Evolutionary conservation across 2,888 invertebrate species (phyloP).

Genomic region (Tenthredo mesomela): DNA sequence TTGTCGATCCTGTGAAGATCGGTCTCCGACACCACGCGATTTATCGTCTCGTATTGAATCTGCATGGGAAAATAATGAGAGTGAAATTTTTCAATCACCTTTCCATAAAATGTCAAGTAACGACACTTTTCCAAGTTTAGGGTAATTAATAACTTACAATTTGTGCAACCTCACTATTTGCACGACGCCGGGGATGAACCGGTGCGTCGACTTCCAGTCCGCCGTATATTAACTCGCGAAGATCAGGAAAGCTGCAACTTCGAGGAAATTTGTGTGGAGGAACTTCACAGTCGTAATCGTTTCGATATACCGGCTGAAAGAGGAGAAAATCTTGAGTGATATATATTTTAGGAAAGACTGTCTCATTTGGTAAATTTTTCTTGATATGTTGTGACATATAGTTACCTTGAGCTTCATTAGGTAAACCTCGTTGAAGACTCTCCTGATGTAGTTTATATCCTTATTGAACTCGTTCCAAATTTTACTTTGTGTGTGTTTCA

Average conservation of each 20-base stretch:
- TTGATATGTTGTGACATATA: background rate
- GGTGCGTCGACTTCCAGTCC: slow-evolving; percentile 65
- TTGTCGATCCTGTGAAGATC: slow-evolving; percentile 89
- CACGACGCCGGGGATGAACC: slow-evolving; percentile 72
- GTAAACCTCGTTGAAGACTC: slow-evolving; percentile 90
- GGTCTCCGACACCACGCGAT: slow-evolving; percentile 87
- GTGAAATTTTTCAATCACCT: background rate
- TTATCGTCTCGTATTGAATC: slow-evolving; percentile 74
- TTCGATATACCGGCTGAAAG: slow-evolving; percentile 87
- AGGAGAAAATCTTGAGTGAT: slow-evolving; percentile 41
- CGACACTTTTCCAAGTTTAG: slow-evolving; percentile 20
- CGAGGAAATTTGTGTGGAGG: slow-evolving; percentile 76
- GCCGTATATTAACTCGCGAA: slow-evolving; percentile 80
- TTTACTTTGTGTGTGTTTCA: slow-evolving; percentile 89
- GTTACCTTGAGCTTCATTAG: slow-evolving; percentile 89
- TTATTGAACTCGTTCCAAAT: slow-evolving; percentile 88
- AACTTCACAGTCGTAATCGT: slow-evolving; percentile 71
- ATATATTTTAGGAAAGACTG: background rate
- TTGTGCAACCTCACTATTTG: slow-evolving; percentile 75
- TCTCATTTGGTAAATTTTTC: background rate
- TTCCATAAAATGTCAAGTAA: background rate
- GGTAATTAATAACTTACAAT: slow-evolving; percentile 63
- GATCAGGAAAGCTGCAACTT: slow-evolving; percentile 86
- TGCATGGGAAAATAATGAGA: slow-evolving; percentile 77
- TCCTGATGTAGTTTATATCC: slow-evolving; percentile 86